Percentiles rank a stretch among this genome's conserved stretches.
Conservation (phyloP, 2,888 invertebrate species). For the Acronicta leporina region DNA sequence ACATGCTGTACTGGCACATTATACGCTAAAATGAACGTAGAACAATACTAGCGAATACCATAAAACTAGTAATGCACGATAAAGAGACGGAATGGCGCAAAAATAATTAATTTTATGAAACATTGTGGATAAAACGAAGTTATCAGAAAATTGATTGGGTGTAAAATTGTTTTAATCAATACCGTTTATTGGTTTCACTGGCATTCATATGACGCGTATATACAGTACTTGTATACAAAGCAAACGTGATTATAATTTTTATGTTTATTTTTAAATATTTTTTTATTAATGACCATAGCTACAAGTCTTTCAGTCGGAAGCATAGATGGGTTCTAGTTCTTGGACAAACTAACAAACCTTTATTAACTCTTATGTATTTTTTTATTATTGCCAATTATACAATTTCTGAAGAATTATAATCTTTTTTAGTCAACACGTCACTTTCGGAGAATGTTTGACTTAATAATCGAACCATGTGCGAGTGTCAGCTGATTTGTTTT, state of each 20-base stretch:
- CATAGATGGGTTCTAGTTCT: too few relatives aligned
- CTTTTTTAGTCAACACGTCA: too few relatives aligned
- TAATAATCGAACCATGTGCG: too few relatives aligned
- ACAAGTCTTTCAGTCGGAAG: too few relatives aligned
- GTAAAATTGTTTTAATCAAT: slow-evolving; percentile 26
- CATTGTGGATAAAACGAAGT: slow-evolving; percentile 15
- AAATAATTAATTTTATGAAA: slow-evolving; percentile 34
- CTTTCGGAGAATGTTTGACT: too few relatives aligned
- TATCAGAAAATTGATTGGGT: slow-evolving; percentile 8
- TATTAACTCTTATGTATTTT: too few relatives aligned
- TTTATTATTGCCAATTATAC: neutral
- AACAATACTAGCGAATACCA: slow-evolving; percentile 33
- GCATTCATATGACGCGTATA: neutral
- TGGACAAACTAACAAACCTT: too few relatives aligned
- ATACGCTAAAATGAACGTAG: slow-evolving; percentile 19
- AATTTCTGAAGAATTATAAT: too few relatives aligned
- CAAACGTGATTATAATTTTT: neutral
- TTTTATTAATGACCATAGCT: too few relatives aligned
- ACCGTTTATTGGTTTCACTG: slow-evolving; percentile 2
- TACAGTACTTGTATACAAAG: neutral
- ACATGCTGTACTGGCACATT: slow-evolving; percentile 18
- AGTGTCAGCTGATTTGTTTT: too few relatives aligned
- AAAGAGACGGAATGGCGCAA: slow-evolving; percentile 22
- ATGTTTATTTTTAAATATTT: too few relatives aligned
- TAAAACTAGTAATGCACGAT: slow-evolving; percentile 25